Evolutionary conservation across 2,797 vertebrate genomes (phyloP), one percentile per base, ranked within the genome.

Genomic region (Pangasius sanitwongsei): DNA sequence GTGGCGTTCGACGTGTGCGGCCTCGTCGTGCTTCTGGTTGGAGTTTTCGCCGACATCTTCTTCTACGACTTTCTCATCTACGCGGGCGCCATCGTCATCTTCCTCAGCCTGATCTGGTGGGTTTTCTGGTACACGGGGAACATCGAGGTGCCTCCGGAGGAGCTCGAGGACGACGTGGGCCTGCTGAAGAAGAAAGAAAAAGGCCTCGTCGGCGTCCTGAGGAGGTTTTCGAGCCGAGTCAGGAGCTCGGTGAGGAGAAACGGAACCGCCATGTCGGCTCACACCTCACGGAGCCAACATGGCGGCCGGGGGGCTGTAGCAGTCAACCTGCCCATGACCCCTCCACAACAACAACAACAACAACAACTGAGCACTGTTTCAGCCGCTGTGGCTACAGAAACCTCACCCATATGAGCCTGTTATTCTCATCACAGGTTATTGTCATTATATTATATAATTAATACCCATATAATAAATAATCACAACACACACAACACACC

Each of bases 71-170:
- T 98, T 92, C 96, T 99, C 48, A 97, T 99, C 90, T 99, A 98
- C 92, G 95, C 96, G 50, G 98, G 98, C 37, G 96, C 97, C 92
- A 97, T 97, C 92, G 92, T 97, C 91, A 96, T 98, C 92, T 97
- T 99, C 94, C 92, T 98, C 89, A 98, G 98, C 93, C 97, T 98
- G 70, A 93, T 98, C 84, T 98, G 98, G 97, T 99, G 98, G 98
- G 95, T 98, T 70, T 98, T 98, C 94, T 99, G 98, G 98, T 98
- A 97, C 95, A 96, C 96, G 0, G 97, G 97, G 55, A 99, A 99
- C 95, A 95, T 98, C 91, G 97, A 98, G 89, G 96, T 98, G 70
- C 95, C 96, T 0, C 94, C 91, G 0, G 96, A 96, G 55, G 96
- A 96, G 90, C 94, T 97, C 74, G 92, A 95, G 92, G 96, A 97